Base-by-base conservation (phyloP, 2,797 vertebrate genomes). In the Smutsia gigantea region DNA sequence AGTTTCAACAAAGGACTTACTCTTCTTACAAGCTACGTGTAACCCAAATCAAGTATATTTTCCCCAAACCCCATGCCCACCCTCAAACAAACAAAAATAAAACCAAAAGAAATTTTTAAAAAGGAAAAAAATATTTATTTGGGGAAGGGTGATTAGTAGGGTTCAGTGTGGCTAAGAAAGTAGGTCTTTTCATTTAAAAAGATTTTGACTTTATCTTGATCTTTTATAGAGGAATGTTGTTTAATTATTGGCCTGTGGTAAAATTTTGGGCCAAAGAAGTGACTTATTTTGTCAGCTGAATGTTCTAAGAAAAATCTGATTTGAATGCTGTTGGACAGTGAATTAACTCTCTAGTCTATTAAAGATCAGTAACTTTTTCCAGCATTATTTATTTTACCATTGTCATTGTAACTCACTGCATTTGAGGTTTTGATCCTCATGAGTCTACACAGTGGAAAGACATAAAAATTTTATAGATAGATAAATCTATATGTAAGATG, bases 271-370 rank as follows among this genome's bases (percentile, higher is more conserved):
- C 34, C 69, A 88, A 64, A 90, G n/a, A 90, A 71, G n/a, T 93
- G 11, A 51, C 55, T 39, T 34, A 71, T 49, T n/a, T 92, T 61
- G 31, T 51, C 31, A 46, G 15, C 23, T 64, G 27, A 88, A 49
- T 91, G 29, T 88, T 96, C 89, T 93, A 92, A 92, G 75, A 87
- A 95, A 83, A 75, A 46, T 69, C 19, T 89, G 37, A 90, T 78
- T 79, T 96, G 68, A 90, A 78, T 85, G 18, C 61, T 93, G 0
- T 83, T 93, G 27, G 37, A 87, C 19, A 71, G 42, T 34, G 51
- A 51, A 61, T 93, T 19, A 68, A 90, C 49, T 88, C n/a, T 93
- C 21, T 19, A 91, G n/a, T 94, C 66, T 96, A n/a, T 87, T 78
- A 59, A 6, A 82, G 69, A 93, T n/a, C 42, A 29, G 75, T 97